These are phyloP conservation scores for Cotesia chilonis DNA, from an alignment of 1,140 invertebrate species.

Conservation along the genomic window DNA sequence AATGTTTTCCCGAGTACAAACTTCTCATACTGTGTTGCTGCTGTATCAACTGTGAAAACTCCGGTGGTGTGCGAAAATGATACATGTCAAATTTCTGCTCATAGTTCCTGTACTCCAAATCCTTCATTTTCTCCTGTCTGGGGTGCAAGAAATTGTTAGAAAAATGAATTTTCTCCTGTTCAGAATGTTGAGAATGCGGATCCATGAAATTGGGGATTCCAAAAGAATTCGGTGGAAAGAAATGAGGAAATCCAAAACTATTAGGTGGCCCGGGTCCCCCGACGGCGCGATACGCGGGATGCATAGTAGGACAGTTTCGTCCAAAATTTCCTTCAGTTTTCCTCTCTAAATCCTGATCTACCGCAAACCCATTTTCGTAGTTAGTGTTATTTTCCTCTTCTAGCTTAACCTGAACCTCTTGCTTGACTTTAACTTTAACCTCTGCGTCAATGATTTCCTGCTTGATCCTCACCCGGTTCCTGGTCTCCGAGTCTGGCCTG, in stretches of 20 bases:
- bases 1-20: constrained; percentile 45
- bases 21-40: constrained; percentile 30
- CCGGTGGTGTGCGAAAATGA: constrained; percentile 40
- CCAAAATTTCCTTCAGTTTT: constrained; percentile 36
- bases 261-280: constrained; percentile 27
- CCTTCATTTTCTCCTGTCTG: too few relatives aligned
- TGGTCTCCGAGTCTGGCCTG: constrained; percentile 38
- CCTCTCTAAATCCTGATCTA: not conserved
- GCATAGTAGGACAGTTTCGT: constrained; percentile 37
- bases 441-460: constrained; percentile 18
- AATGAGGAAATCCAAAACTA: constrained; percentile 41
- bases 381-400: not conserved
- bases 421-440: not conserved
- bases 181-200: constrained; percentile 17
- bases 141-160: too few relatives aligned
- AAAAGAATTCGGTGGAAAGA: constrained; percentile 39
- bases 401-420: not conserved
- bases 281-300: constrained; percentile 42
- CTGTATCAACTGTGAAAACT: constrained; percentile 36
- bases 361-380: not conserved
- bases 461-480: not conserved
- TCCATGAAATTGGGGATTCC: constrained; percentile 33
- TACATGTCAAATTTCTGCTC: constrained; percentile 22
- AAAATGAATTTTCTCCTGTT: constrained; percentile 29
- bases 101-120: constrained; percentile 27